Base-by-base conservation (phyloP, 2,797 vertebrate genomes). In the Anolis apletophallus region DNA sequence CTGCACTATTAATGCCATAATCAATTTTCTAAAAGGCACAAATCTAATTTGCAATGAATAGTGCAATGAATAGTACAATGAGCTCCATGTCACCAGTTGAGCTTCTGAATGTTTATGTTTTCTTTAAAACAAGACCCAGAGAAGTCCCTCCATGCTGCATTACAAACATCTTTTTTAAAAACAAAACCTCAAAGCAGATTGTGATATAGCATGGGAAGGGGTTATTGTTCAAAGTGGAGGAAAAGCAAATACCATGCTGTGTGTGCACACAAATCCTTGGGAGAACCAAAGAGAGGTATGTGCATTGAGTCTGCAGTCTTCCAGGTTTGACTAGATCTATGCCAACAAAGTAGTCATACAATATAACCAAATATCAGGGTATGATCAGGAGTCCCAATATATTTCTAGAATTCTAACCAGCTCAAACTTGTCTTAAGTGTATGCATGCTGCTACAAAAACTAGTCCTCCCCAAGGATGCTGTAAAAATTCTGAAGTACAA, bases 111-210 rank as follows among this genome's bases (percentile, higher is more conserved):
- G 23, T 57, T 55, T 32, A 11, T 83, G 5, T 19, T 16, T 26
- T 40, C 26, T 32, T 29, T 7, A 73, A 74, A 80, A 55, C 13
- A 26, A 85, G 36, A 46, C 17, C 29, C 55, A 52, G 11, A 71
- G 50, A 52, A 71, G 46, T 17, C 13, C 64, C 21, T n/a, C 34
- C 21, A 7, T 57, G 54, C 54, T 77, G 23, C 29, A 46, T 54
- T 75, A 69, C 78, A 81, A 86, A 68, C 67, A 67, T 52, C 67
- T 75, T 17, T 46, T 46, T 40, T 79, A 4, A 69, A 61, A 61
- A 64, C n/a, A 52, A 29, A 85, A 73, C 3, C 52, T 86, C 68
- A 80, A 59, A 80, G n/a, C 64, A 87, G 64, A 71, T 68, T 83
- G 54, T 82, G 73, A 50, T 77, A n/a, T 52, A 71, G 52, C 73